Evolutionary conservation across 2,888 invertebrate genomes (phyloP), one percentile per base, ranked within the genome.

Genomic region (Rotaria socialis): DNA sequence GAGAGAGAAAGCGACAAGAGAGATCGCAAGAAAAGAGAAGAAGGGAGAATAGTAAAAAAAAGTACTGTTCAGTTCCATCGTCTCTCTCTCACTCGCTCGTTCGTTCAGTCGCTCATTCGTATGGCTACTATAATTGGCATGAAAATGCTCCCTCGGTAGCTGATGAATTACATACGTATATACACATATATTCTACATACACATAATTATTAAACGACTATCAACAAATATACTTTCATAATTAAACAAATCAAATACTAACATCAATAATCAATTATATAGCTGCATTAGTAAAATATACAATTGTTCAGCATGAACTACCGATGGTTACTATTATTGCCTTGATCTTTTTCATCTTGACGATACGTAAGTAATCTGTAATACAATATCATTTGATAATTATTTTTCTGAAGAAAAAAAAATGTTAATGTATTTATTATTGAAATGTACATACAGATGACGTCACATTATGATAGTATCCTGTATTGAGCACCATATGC

Each of bases 91-190:
- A 35, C 35, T 35, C 35, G 35, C 67, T 67, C 4, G 27, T 67
- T 67, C 67, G 35, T 35, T 67, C 35, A 19, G 19, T 35, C 41
- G 35, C 67, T 67, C 6, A 14, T 67, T 67, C 67, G 67, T 67
- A 35, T 67, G 67, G 4, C 35, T 67, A 67, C 35, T 41, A 67
- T 67, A 67, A 67, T 67, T 67, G 67, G 67, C 67, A 67, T 35
- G 67, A 67, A 35, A 67, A 67, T 67, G 67, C 35, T 67, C 67
- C 67, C 67, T 67, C 67, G 67, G 67, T 67, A 35, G 67, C 35
- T 19, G 35, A 67, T 67, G 35, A 35, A 41, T 67, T 67, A 67
- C 67, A 67, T 16, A 19, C 35, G 35, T 14, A 67, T 8, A 35
- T 14, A 67, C 4, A 55, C 0, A 55, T 22, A 67, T 16, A 35